Evolutionary conservation across 2,797 vertebrate species (phyloP), one percentile per base, ranked within the genome.

Genomic region (Atherinosoma microstoma): DNA sequence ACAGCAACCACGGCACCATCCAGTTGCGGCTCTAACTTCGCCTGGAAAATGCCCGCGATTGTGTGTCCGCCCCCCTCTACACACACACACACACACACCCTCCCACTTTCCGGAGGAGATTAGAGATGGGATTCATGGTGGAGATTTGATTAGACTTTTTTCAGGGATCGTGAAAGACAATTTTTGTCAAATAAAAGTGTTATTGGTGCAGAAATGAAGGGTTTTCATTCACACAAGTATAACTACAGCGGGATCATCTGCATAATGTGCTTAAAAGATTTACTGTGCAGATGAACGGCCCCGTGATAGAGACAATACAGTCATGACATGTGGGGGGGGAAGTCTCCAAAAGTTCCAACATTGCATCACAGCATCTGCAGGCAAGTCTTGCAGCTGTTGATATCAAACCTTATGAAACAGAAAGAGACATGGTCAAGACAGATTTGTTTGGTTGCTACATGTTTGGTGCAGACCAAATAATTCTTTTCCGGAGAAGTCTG

Each of bases 11-110:
- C 85, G 13, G 64, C 63, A 60, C 76, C 72, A 75, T 77, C 78
- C 82, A 82, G 74, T 75, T 70, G 79, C 87, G 74, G 80, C 87
- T 57, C 73, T 62, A 57, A 68, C 66, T 83, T 76, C 73, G 64
- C 73, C 72, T 64, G 60, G 58, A 72, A 58, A 70, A 80, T 42
- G 68, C 83, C 73, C 15, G 60, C 13, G 80, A 83, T 73, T 70
- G 88, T 79, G 82, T 2, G 60, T n/a, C 69, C 58, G 67, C 86
- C 88, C 84, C 82, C 85, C 71, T 57, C 8, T 64, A 38, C 45
- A 36, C 59, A 36, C 38, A 45, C 42, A 36, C 38, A 45, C 42
- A 6, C 4, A 7, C 42, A 45, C 42, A 1, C 45, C 24, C 13
- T 56, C 54, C 54, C 54, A 56, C 54, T 56, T 56, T 30, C 24